Conservation (phyloP, 1,140 invertebrate species). For the Globodera ellingtonae region DNA sequence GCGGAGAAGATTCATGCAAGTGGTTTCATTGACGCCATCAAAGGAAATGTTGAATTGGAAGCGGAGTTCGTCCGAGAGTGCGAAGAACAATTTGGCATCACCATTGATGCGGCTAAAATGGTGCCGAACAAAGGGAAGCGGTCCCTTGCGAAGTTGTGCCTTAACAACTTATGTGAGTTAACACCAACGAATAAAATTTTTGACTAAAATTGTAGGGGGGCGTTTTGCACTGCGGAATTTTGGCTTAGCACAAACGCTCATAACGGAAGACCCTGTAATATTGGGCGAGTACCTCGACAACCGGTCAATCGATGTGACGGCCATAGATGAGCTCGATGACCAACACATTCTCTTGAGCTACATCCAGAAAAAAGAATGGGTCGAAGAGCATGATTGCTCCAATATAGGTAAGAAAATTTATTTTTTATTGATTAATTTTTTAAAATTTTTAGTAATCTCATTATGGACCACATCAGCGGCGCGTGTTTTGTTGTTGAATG, state of each 20-base stretch:
- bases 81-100: no score
- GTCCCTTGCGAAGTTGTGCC: background rate
- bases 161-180: background rate
- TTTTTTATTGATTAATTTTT: no score
- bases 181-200: background rate
- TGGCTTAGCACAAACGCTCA: no score
- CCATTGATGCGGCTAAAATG: background rate
- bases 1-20: background rate
- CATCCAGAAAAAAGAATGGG: background rate
- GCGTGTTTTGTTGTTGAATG: no score
- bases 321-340: background rate
- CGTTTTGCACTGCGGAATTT: background rate
- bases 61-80: background rate
- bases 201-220: background rate
- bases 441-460: no score
- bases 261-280: no score
- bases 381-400: slow-evolving; percentile 6
- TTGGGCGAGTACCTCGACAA: background rate
- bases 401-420: background rate
- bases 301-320: background rate
- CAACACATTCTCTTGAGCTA: background rate
- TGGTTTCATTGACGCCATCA: background rate
- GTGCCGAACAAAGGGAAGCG: background rate
- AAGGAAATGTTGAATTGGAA: background rate
- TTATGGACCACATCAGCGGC: no score